Base-by-base conservation (phyloP, 2,113 vertebrate species). In the Pipra filicauda region DNA sequence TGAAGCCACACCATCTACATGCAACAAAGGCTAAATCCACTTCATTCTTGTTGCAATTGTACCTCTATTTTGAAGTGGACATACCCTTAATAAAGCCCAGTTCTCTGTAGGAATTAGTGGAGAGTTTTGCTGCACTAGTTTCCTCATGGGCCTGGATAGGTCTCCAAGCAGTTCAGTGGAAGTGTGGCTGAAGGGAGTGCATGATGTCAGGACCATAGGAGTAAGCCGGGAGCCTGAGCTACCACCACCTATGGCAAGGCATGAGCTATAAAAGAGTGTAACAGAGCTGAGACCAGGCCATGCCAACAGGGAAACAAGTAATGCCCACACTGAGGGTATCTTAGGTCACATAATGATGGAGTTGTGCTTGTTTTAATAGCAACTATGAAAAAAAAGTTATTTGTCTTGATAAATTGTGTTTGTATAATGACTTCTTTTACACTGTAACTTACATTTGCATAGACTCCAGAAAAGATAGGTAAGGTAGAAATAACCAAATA, bases 181-280 rank as follows among this genome's bases (percentile, higher is more conserved):
- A 81, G 30, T 48, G 16, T 2, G 4, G 8, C 35, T 85, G 33
- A 2, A 87, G 19, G 9, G 4, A 6, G 2, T 35, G 33, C 0
- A 0, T 62, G n/a, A 33, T 41, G 14, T 13, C 44, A 91, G 39
- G 26, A 26, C 9, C 17, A n/a, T 0, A 1, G 31, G 19, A n/a
- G 4, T 33, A 11, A 84, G 24, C 7, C 28, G 26, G 39, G 12
- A 33, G 5, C 27, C 69, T 39, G 9, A 69, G 27, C 20, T 54
- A 48, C 8, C 18, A 37, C 4, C 14, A 41, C 4, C 8, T 23
- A 20, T 7, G 26, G 43, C 30, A 59, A 78, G 10, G 28, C 31
- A 78, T 14, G 23, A 70, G 33, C 6, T 87, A 44, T 8, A 20
- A 18, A 52, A 24, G 8, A 31, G 5, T 10, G 7, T 18, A 64